Evolutionary conservation across 1,140 invertebrate species (phyloP).

Genomic region (Eumeta japonica): DNA sequence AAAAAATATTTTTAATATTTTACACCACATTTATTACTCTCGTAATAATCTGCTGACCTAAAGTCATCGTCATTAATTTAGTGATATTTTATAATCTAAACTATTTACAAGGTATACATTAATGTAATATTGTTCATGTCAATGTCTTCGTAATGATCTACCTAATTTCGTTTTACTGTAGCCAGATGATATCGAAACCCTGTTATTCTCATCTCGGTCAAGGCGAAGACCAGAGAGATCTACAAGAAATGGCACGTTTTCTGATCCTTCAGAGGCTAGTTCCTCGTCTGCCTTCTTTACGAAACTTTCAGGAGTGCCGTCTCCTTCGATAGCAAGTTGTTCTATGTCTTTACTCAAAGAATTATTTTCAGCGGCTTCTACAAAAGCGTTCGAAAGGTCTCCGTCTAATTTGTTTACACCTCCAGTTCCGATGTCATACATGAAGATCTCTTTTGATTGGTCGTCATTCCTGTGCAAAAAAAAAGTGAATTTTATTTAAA

Average conservation of each 20-base stretch:
- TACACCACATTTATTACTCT: slow-evolving; percentile 51
- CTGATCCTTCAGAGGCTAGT: slow-evolving; percentile 33
- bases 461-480: slow-evolving; percentile 54
- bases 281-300: slow-evolving; percentile 31
- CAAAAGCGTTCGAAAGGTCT: slow-evolving; percentile 76
- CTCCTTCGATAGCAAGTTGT: slow-evolving; percentile 59
- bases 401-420: slow-evolving; percentile 69
- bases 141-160: slow-evolving; percentile 43
- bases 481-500: slow-evolving; percentile 8
- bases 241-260: slow-evolving; percentile 51
- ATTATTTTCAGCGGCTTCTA: slow-evolving; percentile 80
- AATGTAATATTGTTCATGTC: slow-evolving; percentile 10
- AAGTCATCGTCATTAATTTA: slow-evolving; percentile 49
- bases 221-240: slow-evolving; percentile 39
- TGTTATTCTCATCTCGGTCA: slow-evolving; percentile 36
- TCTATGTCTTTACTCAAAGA: slow-evolving; percentile 68
- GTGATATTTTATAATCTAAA: slow-evolving; percentile 43
- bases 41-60: slow-evolving; percentile 39
- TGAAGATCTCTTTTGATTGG: slow-evolving; percentile 72
- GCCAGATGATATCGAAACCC: slow-evolving; percentile 55
- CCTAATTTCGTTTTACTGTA: slow-evolving; percentile 57
- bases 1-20: slow-evolving; percentile 37
- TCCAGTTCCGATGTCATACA: slow-evolving; percentile 74
- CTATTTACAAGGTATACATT: slow-evolving; percentile 40
- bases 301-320: slow-evolving; percentile 54